Evolutionary conservation across 2,113 vertebrate genomes (phyloP).

Genomic region (Silurus meridionalis): DNA sequence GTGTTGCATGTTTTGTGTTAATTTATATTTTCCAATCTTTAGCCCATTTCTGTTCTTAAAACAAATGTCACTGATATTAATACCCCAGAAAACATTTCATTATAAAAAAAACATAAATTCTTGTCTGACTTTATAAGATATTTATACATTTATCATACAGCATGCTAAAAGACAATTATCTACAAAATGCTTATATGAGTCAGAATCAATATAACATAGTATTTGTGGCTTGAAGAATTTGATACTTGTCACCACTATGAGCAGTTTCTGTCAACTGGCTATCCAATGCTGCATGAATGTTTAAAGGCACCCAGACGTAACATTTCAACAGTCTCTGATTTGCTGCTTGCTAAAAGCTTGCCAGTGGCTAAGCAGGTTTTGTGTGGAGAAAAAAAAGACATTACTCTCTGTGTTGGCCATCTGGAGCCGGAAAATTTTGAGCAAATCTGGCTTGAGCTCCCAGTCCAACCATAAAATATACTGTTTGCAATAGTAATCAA

Average conservation of each 20-base stretch:
- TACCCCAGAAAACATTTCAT: not conserved
- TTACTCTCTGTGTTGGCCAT: conserved; percentile 16
- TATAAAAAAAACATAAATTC: not conserved
- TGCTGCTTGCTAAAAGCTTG: conserved; percentile 16
- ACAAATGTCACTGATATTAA: not conserved
- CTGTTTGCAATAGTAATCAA: conserved; percentile 29
- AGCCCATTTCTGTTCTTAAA: not conserved
- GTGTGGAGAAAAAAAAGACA: not conserved
- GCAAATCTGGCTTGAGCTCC: conserved; percentile 4
- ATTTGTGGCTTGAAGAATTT: not conserved
- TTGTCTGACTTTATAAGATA: not conserved
- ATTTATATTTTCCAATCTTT: not conserved
- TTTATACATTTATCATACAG: conserved; percentile 2
- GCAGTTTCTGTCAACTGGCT: conserved; percentile 25
- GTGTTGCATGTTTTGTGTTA: not conserved
- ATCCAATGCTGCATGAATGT: conserved; percentile 17
- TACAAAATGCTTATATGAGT: conserved; percentile 11
- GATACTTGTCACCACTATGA: not conserved
- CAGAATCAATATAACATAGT: not conserved
- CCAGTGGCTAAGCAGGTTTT: conserved; percentile 16
- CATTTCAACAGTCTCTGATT: conserved; percentile 8
- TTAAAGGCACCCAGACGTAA: not conserved
- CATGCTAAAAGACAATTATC: conserved; percentile 3
- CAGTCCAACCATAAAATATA: conserved; percentile 37
- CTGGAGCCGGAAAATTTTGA: conserved; percentile 28